These are phyloP conservation scores for Trematocara variabile DNA, from an alignment of 2,113 vertebrate species.

Conservation along the genomic window DNA sequence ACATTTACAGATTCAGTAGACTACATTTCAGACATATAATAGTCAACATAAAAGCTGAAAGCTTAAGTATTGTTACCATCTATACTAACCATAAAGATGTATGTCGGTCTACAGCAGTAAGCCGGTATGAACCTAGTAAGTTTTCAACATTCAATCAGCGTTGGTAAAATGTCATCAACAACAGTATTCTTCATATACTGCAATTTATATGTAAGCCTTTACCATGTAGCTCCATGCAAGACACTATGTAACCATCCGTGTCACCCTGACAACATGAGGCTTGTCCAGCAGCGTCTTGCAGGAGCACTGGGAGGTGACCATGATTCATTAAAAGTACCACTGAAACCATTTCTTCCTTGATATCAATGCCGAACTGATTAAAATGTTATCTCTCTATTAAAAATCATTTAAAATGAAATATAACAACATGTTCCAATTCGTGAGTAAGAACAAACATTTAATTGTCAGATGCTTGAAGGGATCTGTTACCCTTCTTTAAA, in stretches of 20 bases:
- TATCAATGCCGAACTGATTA: neutral
- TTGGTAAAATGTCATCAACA: accelerated
- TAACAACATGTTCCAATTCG: neutral
- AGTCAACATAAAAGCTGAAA: neutral
- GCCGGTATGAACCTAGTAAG: neutral
- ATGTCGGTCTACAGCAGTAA: neutral
- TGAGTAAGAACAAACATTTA: neutral
- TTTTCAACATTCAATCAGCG: neutral
- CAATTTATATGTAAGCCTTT: neutral
- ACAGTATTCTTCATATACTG: neutral
- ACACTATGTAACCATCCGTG: neutral
- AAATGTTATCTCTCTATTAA: neutral
- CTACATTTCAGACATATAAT: neutral
- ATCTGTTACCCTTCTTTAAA: neutral
- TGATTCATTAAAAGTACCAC: neutral
- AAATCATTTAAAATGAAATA: neutral
- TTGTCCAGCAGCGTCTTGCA: neutral
- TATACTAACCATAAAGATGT: neutral
- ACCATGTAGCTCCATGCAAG: neutral
- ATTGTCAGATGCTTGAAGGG: neutral
- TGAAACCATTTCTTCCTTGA: neutral
- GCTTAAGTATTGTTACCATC: neutral
- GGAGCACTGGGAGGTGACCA: neutral
- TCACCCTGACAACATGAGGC: neutral
- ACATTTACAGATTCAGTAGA: accelerated